phyloP scores from a whole-genome alignment of 2,113 vertebrate species.

The Calyptommatus sinebrachiatus region DNA sequence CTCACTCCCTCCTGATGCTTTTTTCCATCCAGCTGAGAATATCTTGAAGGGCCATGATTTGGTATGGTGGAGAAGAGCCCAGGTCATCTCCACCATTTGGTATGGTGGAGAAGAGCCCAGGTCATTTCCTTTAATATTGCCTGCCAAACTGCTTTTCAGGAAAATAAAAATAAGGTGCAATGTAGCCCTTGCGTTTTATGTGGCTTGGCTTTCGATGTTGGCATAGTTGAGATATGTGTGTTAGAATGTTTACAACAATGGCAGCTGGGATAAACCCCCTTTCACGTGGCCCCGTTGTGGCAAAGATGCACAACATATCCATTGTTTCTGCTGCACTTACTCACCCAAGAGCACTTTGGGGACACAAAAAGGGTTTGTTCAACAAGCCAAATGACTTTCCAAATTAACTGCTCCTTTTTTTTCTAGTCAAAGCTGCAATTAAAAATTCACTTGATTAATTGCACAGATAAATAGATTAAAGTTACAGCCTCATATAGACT shows the following conservation, averaged over 20 bases:
- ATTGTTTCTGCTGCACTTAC: neutral
- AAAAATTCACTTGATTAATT: conserved; percentile 12
- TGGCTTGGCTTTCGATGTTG: neutral
- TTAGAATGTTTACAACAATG: neutral
- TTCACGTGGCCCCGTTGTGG: conserved; percentile 5
- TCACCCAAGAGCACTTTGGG: neutral
- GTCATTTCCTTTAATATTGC: neutral
- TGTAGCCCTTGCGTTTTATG: too few species aligned
- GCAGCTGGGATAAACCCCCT: conserved; percentile 6
- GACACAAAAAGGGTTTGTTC: conserved; percentile 5
- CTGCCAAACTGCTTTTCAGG: neutral
- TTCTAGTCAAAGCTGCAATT: neutral
- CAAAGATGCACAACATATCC: neutral
- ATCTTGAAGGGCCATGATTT: neutral
- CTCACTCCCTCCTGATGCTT: neutral
- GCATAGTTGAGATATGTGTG: neutral
- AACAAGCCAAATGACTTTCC: conserved; percentile 10
- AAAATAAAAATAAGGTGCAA: neutral
- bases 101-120: neutral
- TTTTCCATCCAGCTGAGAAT: neutral
- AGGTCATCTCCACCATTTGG: neutral
- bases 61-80: neutral
- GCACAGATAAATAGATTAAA: conserved; percentile 8
- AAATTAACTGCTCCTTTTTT: neutral
- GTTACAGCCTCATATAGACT: neutral